Evolutionary conservation across 1,140 invertebrate genomes (phyloP), one percentile per base, ranked within the genome.

Genomic region (Drosophila santomea): DNA sequence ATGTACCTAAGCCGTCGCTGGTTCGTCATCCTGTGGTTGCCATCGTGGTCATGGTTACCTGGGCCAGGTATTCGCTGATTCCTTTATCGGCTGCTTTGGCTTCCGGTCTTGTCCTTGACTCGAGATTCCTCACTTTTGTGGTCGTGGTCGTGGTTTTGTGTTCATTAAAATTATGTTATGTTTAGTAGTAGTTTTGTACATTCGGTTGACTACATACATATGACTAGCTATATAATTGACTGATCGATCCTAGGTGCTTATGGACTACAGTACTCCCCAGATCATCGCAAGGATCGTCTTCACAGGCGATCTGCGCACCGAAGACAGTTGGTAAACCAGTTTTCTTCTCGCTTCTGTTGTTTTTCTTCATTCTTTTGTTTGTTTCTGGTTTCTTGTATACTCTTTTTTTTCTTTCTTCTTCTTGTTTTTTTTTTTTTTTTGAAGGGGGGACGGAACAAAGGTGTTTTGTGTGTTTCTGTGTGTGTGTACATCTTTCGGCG

Each of bases 241-340:
- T 35, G 66, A 71, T 72, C 51, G 66, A 71, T 72, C 51, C 43
- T 71, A 68, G 67, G 51, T 56, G 32, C 73, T 76, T 76, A 76
- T 59, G 56, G 55, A 59, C 73, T 76, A 76, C 39, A 47, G 36
- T 48, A 36, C 54, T 17, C 41, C 61, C 48, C 23, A 17, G 47
- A 47, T 41, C 15, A 75, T 54, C 41, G 32, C 51, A 51, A 56
- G 52, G 36, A 43, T 57, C 54, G 54, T 64, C 64, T 52, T 57
- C 41, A 32, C 4, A 52, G 39, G 32, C 54, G 59, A 57, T 20
- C 32, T 50, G 23, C 51, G 39, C 12, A 52, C 60, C 38, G 41
- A 50, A 63, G 73, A 61, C 83, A 88, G 83, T 88, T 88, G 83
- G 84, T 61, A 88, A 88, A 88, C 83, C 83, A 78, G 83, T 88